Evolutionary conservation across 2,797 vertebrate genomes (phyloP).

Genomic region (Phoeniculus purpureus): DNA sequence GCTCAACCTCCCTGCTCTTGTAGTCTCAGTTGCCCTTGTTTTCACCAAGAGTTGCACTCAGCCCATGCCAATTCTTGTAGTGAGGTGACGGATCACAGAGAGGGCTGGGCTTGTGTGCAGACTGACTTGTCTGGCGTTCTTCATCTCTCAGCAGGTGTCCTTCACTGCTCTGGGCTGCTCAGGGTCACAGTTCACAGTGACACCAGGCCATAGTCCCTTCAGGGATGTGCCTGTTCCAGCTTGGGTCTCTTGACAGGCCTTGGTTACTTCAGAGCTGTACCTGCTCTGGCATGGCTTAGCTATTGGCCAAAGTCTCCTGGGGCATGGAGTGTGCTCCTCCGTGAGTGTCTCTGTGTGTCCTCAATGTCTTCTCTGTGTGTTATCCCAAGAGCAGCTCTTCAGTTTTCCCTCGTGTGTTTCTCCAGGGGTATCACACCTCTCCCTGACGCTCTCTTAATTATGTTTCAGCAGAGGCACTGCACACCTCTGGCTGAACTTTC

Average conservation of each 20-base stretch:
- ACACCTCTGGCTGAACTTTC: background rate
- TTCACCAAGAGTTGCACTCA: background rate
- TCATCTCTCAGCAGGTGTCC: background rate
- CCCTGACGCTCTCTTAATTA: background rate
- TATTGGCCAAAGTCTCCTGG: background rate
- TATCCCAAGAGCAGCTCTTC: constrained; percentile 16
- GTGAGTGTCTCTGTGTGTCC: background rate
- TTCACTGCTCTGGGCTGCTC: background rate
- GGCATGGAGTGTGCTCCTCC: background rate
- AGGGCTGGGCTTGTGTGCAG: background rate
- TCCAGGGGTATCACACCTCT: background rate
- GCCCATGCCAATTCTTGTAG: background rate
- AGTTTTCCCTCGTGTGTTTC: background rate
- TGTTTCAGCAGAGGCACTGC: background rate
- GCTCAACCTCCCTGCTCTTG: background rate
- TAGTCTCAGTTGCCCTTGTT: background rate
- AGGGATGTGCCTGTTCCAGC: background rate
- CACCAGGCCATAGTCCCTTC: background rate
- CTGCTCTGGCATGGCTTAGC: background rate
- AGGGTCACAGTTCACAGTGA: background rate
- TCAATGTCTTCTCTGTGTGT: background rate
- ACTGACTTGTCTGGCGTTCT: background rate
- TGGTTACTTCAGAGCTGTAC: background rate
- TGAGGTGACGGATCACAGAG: background rate
- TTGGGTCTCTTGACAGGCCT: background rate